Conservation (phyloP, 1,140 invertebrate genomes). For the Leucophenga varia region DNA sequence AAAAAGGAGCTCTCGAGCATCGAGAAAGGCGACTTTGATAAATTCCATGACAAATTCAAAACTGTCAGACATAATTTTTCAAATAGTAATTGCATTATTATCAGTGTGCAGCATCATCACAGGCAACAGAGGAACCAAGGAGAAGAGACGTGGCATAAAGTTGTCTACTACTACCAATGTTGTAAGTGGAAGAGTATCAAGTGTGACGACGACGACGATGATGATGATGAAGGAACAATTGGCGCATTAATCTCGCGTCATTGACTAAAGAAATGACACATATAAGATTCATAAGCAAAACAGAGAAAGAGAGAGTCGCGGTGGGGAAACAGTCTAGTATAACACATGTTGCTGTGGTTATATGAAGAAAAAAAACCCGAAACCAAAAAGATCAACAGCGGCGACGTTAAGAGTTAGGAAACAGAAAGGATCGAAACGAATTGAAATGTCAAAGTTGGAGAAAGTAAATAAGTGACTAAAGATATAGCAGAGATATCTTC, state of each 20-base stretch:
- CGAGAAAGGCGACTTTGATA: slow-evolving; percentile 4
- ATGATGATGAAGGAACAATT: slow-evolving; percentile 47
- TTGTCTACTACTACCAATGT: no score
- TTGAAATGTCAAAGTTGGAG: no score
- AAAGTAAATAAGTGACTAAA: no score
- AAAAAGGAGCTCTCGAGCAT: no score
- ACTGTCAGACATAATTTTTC: slow-evolving; percentile 54
- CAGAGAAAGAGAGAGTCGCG: slow-evolving; percentile 1
- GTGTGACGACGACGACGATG: not conserved
- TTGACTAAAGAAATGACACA: slow-evolving; percentile 2
- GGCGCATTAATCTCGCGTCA: slow-evolving; percentile 47
- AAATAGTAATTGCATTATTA: slow-evolving; percentile 56
- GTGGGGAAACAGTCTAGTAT: no score
- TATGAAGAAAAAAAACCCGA: not conserved
- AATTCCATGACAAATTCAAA: slow-evolving; percentile 55
- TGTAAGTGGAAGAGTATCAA: slow-evolving; percentile 23
- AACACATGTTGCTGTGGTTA: no score
- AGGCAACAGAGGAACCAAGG: not conserved
- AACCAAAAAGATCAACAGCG: not conserved
- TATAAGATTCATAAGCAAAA: slow-evolving; percentile 10
- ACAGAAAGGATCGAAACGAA: no score
- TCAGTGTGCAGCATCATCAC: slow-evolving; percentile 16
- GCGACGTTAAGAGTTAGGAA: slow-evolving; percentile 5
- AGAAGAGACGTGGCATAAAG: slow-evolving; percentile 3
- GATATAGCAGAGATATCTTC: no score